Base-by-base conservation (phyloP, 30 jellyfish, hydroid and myxozoan species). In the Morbakka virulenta region DNA sequence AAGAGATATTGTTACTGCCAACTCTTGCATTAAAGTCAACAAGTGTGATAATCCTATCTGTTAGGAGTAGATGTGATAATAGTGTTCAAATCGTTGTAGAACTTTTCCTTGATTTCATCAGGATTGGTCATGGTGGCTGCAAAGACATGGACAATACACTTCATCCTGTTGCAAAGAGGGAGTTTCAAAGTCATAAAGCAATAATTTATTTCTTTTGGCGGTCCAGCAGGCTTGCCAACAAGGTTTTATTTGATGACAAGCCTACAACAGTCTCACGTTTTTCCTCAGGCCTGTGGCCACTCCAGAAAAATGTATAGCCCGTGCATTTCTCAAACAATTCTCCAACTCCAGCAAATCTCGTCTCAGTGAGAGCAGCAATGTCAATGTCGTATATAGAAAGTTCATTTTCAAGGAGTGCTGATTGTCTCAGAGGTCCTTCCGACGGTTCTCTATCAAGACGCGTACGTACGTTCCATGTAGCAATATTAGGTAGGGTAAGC, bases 51-150 rank as follows among this genome's bases (percentile, higher is more conserved):
- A 75, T 28, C 21, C 28, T 75, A 32, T 75, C 87, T 2, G 79
- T 24, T 4, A 21, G 11, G 32, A 65, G 65, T 9, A 52, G 77
- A 2, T 21, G 25, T 47, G 24, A 13, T 2, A 32, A 11, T 53
- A 33, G n/a, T 24, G 29, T 3, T 41, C 51, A 77, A 71, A 67
- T 77, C 71, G 23, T 36, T 50, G 64, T 77, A 77, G 51, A 77
- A 77, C 57, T 29, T 22, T n/a, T 77, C 88, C 25, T 61, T 69
- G 71, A 26, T 32, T 53, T 69, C 79, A 20, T 50, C 71, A 2
- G 87, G 71, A 28, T 52, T 68, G 25, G 86, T 41, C 87, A 81
- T 50, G 52, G 87, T 81, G 11, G 93, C 86, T 23, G 93, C 87
- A 14, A 67, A 69, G 13, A 34, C 74, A 24, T 72, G 29, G 52